Evolutionary conservation across 2,888 invertebrate species (phyloP).

Genomic region (Saturnia pavonia): DNA sequence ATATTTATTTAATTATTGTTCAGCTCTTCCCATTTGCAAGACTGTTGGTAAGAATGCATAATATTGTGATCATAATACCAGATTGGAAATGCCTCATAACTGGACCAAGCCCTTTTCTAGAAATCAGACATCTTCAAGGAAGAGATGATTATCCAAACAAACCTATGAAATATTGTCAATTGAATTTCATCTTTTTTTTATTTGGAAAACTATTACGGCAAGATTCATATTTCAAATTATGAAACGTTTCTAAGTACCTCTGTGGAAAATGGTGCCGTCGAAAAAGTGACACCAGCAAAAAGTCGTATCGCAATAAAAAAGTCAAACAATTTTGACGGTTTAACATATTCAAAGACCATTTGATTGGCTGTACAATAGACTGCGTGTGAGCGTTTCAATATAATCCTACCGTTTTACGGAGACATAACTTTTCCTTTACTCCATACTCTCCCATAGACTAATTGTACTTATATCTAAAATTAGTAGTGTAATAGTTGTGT

Average conservation of each 20-base stretch:
- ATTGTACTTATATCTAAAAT: constrained; percentile 42
- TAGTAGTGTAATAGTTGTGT: constrained; percentile 55
- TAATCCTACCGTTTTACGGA: constrained; percentile 40
- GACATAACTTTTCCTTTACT: constrained; percentile 24
- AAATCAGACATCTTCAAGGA: not conserved
- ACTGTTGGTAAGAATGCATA: no score
- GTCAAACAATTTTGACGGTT: constrained; percentile 54
- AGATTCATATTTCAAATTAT: not conserved
- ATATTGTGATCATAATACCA: not conserved
- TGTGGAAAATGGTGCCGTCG: constrained; percentile 62
- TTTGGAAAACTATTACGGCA: not conserved
- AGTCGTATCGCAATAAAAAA: constrained; percentile 36
- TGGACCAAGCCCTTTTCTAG: not conserved
- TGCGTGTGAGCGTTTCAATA: constrained; percentile 50
- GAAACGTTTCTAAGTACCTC: not conserved
- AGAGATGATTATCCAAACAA: not conserved
- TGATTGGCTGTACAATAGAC: constrained; percentile 45
- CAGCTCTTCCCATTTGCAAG: no score
- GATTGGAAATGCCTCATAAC: not conserved
- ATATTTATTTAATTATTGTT: no score
- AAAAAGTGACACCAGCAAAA: constrained; percentile 51
- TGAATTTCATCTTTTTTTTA: not conserved
- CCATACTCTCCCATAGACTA: constrained; percentile 30
- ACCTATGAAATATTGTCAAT: not conserved
- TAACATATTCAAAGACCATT: constrained; percentile 62